These are phyloP conservation scores for Drosophila histrio DNA, from an alignment of 2,888 invertebrate species.

Conservation along the genomic window DNA sequence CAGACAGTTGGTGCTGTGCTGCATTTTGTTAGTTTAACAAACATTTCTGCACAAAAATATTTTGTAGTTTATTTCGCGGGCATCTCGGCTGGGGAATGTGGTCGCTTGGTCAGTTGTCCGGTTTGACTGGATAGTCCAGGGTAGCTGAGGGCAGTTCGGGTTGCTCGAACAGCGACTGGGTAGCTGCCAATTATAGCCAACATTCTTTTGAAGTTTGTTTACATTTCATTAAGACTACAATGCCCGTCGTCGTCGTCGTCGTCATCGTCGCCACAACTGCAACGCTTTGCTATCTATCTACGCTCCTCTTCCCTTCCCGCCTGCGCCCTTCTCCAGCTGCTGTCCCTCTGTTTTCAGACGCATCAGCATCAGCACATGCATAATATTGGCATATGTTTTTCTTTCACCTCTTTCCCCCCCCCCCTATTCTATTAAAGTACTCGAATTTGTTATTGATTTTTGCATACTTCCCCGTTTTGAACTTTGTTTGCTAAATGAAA, in stretches of 20 bases:
- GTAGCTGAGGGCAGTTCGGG: background rate
- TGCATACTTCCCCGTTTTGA: constrained; percentile 13
- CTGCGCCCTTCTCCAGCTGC: background rate
- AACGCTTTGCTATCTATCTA: constrained; percentile 2
- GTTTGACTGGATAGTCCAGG: constrained; percentile 3
- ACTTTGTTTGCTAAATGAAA: constrained; percentile 1
- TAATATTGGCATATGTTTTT: constrained; percentile 54
- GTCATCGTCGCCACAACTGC: constrained; percentile 44
- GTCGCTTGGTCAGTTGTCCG: constrained; percentile 13
- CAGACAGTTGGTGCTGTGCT: background rate
- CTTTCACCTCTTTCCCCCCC: constrained; percentile 19
- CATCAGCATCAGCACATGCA: constrained; percentile 17
- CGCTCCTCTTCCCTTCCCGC: background rate
- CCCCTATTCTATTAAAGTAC: background rate
- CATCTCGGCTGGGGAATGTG: background rate
- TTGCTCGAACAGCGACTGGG: constrained; percentile 5
- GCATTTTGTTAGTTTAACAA: constrained; percentile 40
- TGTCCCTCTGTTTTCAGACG: background rate
- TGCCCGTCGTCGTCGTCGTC: constrained; percentile 25
- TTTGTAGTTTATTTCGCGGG: constrained; percentile 50
- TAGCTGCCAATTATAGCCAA: constrained; percentile 74
- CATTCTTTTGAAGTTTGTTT: constrained; percentile 81
- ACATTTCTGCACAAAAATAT: constrained; percentile 53
- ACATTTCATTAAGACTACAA: constrained; percentile 77
- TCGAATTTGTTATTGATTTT: constrained; percentile 64